These are phyloP conservation scores for Corythucha ciliata DNA, from an alignment of 2,888 invertebrate genomes.

Conservation along the genomic window DNA sequence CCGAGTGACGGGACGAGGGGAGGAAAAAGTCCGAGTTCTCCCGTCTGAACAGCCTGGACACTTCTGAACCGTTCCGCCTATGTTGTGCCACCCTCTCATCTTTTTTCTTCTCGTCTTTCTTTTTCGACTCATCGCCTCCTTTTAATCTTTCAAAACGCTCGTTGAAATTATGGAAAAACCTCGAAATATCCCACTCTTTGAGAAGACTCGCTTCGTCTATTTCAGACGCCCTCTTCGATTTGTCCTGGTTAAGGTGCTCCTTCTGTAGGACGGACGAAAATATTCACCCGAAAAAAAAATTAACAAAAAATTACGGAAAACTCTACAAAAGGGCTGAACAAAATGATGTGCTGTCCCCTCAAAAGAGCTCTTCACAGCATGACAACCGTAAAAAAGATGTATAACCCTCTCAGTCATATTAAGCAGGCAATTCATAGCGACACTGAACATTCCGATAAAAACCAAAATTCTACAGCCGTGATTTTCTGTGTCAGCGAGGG, in stretches of 20 bases:
- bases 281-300: conserved; percentile 26
- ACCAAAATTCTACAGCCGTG: neutral
- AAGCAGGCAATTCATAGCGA: neutral
- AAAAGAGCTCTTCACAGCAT: no score
- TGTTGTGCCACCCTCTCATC: conserved; percentile 42
- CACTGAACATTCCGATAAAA: conserved; percentile 1
- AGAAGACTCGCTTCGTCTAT: conserved; percentile 69
- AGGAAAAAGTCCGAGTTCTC: conserved; percentile 80
- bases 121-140: conserved; percentile 36
- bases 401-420: neutral
- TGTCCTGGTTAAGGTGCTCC: conserved; percentile 27
- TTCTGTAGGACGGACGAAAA: conserved; percentile 24
- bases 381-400: no score
- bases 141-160: conserved; percentile 41
- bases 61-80: conserved; percentile 34
- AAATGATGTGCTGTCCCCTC: no score
- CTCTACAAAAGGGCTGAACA: conserved; percentile 10
- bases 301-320: conserved; percentile 16
- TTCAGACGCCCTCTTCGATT: conserved; percentile 40
- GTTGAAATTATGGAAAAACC: conserved; percentile 59
- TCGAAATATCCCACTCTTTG: conserved; percentile 80
- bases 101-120: conserved; percentile 41
- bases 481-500: no score
- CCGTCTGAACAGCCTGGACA: conserved; percentile 51
- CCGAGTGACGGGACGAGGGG: conserved; percentile 61